Evolutionary conservation across 2,113 vertebrate species (phyloP).

Genomic region (Triplophysa rosa): DNA sequence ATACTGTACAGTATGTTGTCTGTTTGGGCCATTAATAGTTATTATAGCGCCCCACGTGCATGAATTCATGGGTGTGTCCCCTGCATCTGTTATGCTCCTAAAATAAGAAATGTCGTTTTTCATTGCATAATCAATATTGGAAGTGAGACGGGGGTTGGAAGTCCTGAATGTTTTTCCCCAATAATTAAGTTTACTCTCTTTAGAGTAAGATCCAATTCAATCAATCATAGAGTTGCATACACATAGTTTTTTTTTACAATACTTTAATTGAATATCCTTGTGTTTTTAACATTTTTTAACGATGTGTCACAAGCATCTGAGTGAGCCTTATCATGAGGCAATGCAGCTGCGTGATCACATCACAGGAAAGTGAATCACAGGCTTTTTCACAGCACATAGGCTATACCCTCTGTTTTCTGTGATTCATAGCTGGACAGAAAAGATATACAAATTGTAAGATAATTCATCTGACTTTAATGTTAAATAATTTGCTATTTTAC

Average conservation of each 20-base stretch:
- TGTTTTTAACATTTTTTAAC: not conserved
- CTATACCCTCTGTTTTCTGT: no score
- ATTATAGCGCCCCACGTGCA: not conserved
- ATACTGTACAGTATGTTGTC: not conserved
- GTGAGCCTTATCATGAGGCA: not conserved
- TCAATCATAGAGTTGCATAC: no score
- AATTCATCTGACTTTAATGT: not conserved
- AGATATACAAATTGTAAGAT: not conserved
- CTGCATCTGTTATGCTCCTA: not conserved
- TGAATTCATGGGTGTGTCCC: not conserved
- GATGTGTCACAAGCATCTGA: not conserved
- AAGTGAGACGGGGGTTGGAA: no score
- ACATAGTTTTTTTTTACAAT: no score
- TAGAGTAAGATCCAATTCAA: no score
- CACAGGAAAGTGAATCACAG: not conserved
- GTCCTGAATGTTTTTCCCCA: not conserved
- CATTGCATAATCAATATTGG: not conserved
- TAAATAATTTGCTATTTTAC: not conserved
- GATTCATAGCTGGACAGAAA: no score
- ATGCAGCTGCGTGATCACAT: slow-evolving; percentile 2
- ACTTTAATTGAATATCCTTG: not conserved
- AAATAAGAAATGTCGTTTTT: not conserved
- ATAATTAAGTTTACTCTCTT: no score
- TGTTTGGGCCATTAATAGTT: not conserved
- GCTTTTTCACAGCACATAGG: no score